Evolutionary conservation across 2,797 vertebrate genomes (phyloP), one percentile per base, ranked within the genome.

Genomic region (Microctenopoma steveboyesi): DNA sequence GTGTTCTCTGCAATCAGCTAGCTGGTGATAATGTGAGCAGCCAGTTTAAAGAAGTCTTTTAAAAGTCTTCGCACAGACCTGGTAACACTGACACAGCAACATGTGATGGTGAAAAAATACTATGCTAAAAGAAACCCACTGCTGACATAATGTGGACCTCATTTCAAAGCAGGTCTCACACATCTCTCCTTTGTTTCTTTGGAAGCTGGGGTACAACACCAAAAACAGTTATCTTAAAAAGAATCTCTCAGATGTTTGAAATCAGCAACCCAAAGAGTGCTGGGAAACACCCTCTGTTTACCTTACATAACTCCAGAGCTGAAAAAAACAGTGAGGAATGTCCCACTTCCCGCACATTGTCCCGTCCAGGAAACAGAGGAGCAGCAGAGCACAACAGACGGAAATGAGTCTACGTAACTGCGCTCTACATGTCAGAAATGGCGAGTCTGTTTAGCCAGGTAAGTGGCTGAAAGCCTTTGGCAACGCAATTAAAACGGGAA

Each of bases 1-100:
- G 46, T 59, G 69, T 80, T 75, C 83, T 79, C 85, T 80, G 76
- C 83, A 78, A 87, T 88, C 81, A 82, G 68, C 83, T 79, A 75
- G 70, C 67, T 35, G 64, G 46, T 28, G 62, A 83, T 68, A 81
- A 77, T 35, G 59, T 48, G 50, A 67, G 12, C 55, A 5, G 55
- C 37, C 42, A n/a, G 64, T 18, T 18, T 18, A 18, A 18, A 18
- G 18, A 18, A 18, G 18, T 18, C 18, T 18, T 18, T 18, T 18
- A 18, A 18, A 18, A 18, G 18, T 18, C 18, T 18, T 18, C 18
- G 18, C 22, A 0, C 40, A 70, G 49, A 46, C 47, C 22, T 45
- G 48, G 15, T 63, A 72, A 74, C 0, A 3, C 69, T 51, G 43
- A 67, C 56, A 40, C 57, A 9, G 52, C 48, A 60, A 48, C 58